Conservation (phyloP, 2,113 vertebrate genomes). For the Catharus minimus region DNA sequence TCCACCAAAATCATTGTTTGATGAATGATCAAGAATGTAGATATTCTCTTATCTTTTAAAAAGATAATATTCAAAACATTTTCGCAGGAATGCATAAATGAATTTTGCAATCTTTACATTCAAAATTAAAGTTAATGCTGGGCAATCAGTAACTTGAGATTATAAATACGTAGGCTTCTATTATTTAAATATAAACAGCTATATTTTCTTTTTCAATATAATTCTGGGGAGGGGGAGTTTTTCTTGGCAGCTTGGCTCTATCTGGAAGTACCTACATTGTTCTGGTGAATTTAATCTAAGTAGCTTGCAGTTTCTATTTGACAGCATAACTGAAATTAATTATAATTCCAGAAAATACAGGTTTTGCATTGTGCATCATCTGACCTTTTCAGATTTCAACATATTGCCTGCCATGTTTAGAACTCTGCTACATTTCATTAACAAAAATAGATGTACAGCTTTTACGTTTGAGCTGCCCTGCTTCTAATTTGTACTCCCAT, state of each 20-base stretch:
- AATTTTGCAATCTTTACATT: neutral
- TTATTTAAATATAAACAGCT: neutral
- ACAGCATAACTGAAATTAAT: neutral
- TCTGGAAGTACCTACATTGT: neutral
- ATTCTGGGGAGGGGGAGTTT: rapidly evolving
- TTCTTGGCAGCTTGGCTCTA: neutral
- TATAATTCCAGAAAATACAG: neutral
- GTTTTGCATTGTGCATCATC: neutral
- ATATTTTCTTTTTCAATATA: neutral
- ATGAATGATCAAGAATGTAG: neutral
- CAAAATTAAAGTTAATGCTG: neutral
- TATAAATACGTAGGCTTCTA: neutral
- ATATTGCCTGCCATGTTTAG: neutral
- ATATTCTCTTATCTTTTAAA: neutral
- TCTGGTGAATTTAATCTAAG: neutral
- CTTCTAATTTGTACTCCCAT: neutral
- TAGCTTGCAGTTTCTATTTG: neutral
- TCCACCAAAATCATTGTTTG: neutral
- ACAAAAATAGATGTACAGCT: neutral
- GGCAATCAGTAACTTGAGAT: neutral
- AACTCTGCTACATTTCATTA: neutral
- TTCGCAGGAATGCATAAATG: neutral
- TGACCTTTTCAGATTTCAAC: neutral
- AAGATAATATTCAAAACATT: neutral
- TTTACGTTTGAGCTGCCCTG: neutral